Percentiles rank a stretch among this genome's conserved stretches.
These are phyloP conservation scores for Diceros bicornis DNA, from an alignment of 2,797 vertebrate genomes.

Conservation along the genomic window DNA sequence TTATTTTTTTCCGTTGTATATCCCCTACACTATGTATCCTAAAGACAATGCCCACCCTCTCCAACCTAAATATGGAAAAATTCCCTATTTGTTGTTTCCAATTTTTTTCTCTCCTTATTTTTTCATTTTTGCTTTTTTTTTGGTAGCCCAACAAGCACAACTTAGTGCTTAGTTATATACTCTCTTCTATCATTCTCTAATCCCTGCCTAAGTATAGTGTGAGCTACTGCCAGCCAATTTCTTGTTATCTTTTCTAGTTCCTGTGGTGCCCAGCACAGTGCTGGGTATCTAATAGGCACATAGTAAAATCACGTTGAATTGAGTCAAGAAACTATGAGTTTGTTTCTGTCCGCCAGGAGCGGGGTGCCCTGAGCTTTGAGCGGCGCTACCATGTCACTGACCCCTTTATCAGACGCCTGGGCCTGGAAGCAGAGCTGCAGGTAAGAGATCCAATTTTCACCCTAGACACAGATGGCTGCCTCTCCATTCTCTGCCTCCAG, in stretches of 20 bases:
- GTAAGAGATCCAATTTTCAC: slow-evolving; percentile 86
- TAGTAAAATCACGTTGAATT: slow-evolving; percentile 53
- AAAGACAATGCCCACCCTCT: not conserved
- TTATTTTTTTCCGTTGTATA: not conserved
- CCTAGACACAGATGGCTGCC: not conserved
- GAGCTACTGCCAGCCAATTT: slow-evolving; percentile 14
- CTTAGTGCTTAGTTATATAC: slow-evolving; percentile 24
- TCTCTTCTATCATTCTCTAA: slow-evolving; percentile 16
- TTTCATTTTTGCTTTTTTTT: not conserved
- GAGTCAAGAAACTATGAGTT: not conserved
- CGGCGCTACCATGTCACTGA: slow-evolving; percentile 97
- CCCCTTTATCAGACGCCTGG: slow-evolving; percentile 97
- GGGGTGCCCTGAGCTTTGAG: slow-evolving; percentile 94
- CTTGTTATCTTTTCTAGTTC: slow-evolving; percentile 18
- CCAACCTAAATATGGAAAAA: not conserved
- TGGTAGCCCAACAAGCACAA: not conserved
- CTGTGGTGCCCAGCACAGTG: not conserved
- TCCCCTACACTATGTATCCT: not conserved
- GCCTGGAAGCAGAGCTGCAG: slow-evolving; percentile 98
- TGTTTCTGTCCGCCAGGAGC: slow-evolving; percentile 91
- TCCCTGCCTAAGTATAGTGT: not conserved
- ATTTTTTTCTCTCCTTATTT: not conserved
- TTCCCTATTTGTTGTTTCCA: slow-evolving; percentile 34
- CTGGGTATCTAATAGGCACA: not conserved
- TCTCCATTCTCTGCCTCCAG: not conserved